A percentile compares a stretch with the other conserved stretches of the same genome.
Conservation (phyloP, 2,113 vertebrate genomes). For the Alligator sinensis region DNA sequence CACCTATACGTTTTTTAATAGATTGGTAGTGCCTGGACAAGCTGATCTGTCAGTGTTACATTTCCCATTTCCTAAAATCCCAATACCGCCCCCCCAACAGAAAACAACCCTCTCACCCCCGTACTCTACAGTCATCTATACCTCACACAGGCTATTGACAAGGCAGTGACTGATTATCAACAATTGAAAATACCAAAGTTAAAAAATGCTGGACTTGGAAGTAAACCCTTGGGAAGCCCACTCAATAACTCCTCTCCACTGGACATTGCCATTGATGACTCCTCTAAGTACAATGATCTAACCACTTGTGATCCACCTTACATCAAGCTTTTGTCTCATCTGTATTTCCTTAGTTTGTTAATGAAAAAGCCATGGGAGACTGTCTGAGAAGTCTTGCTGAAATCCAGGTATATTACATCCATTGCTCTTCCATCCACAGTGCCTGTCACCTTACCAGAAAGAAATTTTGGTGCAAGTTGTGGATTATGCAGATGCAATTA, state of each 20-base stretch:
- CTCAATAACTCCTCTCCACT: too few species aligned
- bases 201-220: neutral
- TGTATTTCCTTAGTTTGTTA: slow-evolving; percentile 31
- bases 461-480: too few species aligned
- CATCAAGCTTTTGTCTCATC: neutral
- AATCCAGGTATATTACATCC: too few species aligned
- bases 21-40: neutral
- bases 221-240: neutral
- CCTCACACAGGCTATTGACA: neutral
- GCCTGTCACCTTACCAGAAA: too few species aligned
- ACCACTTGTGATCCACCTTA: too few species aligned
- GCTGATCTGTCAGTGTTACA: neutral
- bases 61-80: neutral
- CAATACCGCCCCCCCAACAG: neutral
- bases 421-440: too few species aligned
- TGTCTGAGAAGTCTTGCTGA: slow-evolving; percentile 2
- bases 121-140: neutral
- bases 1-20: fast-evolving
- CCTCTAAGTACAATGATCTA: too few species aligned
- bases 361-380: neutral
- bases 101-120: neutral
- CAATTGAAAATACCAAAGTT: neutral
- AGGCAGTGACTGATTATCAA: neutral
- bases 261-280: too few species aligned
- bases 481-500: slow-evolving; percentile 1